Conservation (phyloP, 2,888 invertebrate species). For the Orchestes rusci region DNA sequence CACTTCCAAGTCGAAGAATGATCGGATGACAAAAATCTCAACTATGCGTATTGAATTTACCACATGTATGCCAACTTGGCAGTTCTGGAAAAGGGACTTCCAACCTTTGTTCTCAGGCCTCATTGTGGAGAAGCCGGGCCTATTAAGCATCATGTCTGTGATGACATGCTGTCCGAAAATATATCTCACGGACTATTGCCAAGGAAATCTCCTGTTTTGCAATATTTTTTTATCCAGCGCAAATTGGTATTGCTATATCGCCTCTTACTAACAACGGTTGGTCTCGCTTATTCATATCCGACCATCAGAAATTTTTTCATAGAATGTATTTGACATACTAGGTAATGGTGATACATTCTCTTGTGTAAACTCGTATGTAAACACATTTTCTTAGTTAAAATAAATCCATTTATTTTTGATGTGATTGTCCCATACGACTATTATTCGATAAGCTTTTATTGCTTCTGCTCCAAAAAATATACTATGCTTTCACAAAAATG, state of each 20-base stretch:
- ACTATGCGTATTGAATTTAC: slow-evolving; percentile 96
- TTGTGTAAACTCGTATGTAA: no score
- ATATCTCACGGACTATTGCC: slow-evolving; percentile 95
- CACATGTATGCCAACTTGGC: slow-evolving; percentile 97
- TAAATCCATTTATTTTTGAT: no score
- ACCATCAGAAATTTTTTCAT: no score
- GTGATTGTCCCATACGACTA: no score
- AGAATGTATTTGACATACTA: no score
- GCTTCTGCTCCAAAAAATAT: no score
- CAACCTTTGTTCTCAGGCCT: slow-evolving; percentile 91
- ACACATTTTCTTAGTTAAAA: no score
- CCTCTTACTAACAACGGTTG: slow-evolving; percentile 97
- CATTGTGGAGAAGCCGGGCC: slow-evolving; percentile 99
- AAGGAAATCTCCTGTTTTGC: slow-evolving; percentile 94
- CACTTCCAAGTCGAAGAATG: slow-evolving; percentile 70
- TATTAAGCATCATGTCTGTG: slow-evolving; percentile 94
- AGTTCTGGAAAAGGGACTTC: slow-evolving; percentile 83
- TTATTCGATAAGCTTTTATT: no score
- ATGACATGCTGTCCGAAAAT: slow-evolving; percentile 95
- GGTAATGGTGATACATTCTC: no score
- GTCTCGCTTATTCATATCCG: no score
- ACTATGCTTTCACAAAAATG: no score
- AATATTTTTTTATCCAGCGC: slow-evolving; percentile 95
- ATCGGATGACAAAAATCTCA: slow-evolving; percentile 90
- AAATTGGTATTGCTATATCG: slow-evolving; percentile 99